Conservation (phyloP, 2,113 vertebrate species). For the Laticauda laticaudata region DNA sequence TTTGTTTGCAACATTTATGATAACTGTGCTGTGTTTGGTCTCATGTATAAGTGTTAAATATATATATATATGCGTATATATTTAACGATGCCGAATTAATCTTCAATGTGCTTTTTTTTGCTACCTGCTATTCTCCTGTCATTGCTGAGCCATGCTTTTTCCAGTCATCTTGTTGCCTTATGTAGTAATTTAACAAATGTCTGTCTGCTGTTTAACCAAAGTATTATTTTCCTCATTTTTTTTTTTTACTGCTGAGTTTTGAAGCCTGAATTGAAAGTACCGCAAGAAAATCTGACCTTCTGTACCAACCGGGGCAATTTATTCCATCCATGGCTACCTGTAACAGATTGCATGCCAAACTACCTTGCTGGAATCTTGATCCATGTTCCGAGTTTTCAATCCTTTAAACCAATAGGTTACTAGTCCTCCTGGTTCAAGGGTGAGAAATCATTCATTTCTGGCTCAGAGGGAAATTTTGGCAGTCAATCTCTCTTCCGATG, state of each 20-base stretch:
- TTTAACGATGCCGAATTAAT: constrained; percentile 70
- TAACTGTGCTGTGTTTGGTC: constrained; percentile 60
- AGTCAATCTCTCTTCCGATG: neutral
- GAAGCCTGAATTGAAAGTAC: constrained; percentile 12
- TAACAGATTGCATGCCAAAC: neutral
- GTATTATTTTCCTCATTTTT: constrained; percentile 13
- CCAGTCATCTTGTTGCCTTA: constrained; percentile 63
- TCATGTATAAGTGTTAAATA: constrained; percentile 39
- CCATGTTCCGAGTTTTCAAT: neutral
- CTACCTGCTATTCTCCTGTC: constrained; percentile 49
- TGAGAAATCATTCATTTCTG: neutral
- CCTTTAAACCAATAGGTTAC: neutral
- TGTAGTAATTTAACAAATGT: constrained; percentile 54
- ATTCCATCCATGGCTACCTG: neutral
- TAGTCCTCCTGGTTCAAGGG: neutral
- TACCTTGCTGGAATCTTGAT: neutral
- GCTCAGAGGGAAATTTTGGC: neutral
- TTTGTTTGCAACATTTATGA: constrained; percentile 73
- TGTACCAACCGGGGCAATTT: neutral
- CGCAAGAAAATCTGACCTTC: neutral
- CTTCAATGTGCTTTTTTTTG: constrained; percentile 68
- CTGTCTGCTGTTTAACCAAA: constrained; percentile 20
- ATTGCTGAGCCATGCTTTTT: constrained; percentile 29
- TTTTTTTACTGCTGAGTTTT: constrained; percentile 24
- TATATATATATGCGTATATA: constrained; percentile 62